Evolutionary conservation across 2,797 vertebrate genomes (phyloP), one percentile per base, ranked within the genome.

Genomic region (Antrozous pallidus): DNA sequence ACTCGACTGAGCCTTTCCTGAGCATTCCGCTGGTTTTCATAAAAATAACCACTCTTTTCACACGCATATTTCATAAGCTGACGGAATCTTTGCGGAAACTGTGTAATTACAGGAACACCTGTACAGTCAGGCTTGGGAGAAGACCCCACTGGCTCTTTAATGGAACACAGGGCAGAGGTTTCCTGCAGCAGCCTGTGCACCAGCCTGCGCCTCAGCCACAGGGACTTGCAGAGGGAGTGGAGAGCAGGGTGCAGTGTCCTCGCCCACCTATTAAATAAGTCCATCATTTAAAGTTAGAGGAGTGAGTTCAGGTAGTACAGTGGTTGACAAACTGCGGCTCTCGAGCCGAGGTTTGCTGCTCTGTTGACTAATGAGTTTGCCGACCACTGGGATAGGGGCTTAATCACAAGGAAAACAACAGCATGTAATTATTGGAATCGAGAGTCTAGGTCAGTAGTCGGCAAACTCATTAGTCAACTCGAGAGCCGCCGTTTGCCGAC

Each of bases 181-280:
- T 56, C 49, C 71, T 28, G 9, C 2, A 8, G 84, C 13, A 13
- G 24, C 67, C 14, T 14, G 33, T 1, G 12, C 6, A 5, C 18
- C 4, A 9, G 26, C 49, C n/a, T 1, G n/a, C 1, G 18, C 12
- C 22, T 12, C 13, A 0, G 54, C 16, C 24, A 0, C 0, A 2
- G 2, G 1, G 40, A 18, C 18, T 12, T 0, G 0, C n/a, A 16
- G 8, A 45, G 40, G 71, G 31, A 5, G 6, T 6, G 38, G 38
- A 63, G 12, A 8, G 80, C 5, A 7, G 31, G n/a, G 20, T 47
- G 91, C 3, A 1, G 31, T 13, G 31, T 3, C 65, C 6, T 1
- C 1, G 73, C 73, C 31, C 7, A 22, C 16, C 45, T 24, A 49
- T 5, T 11, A 6, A 5, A 10, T 31, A 36, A 28, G n/a, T 26